Percentiles rank a stretch among this genome's conserved stretches.
Evolutionary conservation across 1,140 invertebrate species (phyloP).

Genomic region (Polyergus mexicanus): DNA sequence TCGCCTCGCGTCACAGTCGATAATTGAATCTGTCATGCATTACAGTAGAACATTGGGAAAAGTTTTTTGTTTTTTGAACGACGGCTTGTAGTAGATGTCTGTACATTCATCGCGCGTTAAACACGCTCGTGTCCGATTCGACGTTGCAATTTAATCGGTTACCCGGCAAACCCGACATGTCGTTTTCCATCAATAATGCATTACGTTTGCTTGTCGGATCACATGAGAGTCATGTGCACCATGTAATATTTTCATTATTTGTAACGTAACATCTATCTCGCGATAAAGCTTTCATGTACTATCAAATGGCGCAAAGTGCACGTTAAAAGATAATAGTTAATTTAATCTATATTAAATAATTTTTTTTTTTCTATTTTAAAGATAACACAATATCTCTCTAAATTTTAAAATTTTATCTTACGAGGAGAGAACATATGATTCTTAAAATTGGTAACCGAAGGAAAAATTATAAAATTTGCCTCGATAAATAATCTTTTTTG

Average conservation of each 20-base stretch:
- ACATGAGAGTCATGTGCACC: slow-evolving; percentile 55
- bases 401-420: slow-evolving; percentile 4
- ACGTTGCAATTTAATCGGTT: slow-evolving; percentile 58
- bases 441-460: neutral
- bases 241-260: slow-evolving; percentile 34
- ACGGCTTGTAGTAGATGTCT: slow-evolving; percentile 29
- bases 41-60: slow-evolving; percentile 49
- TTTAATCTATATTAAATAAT: neutral
- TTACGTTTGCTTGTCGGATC: slow-evolving; percentile 72
- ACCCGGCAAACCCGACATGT: slow-evolving; percentile 30
- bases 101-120: slow-evolving; percentile 24
- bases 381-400: neutral
- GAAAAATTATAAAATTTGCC: neutral
- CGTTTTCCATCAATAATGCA: slow-evolving; percentile 58
- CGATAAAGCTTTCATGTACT: slow-evolving; percentile 15
- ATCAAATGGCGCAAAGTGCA: neutral
- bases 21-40: slow-evolving; percentile 56
- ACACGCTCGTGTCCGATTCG: slow-evolving; percentile 46
- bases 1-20: slow-evolving; percentile 37
- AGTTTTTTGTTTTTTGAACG: slow-evolving; percentile 36
- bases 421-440: neutral
- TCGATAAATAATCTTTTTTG: neutral
- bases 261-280: slow-evolving; percentile 18
- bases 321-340: neutral
- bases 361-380: neutral